A percentile compares a stretch with the other conserved stretches of the same genome.
Conservation (phyloP, 1,140 invertebrate genomes). For the Drosophila novamexicana region DNA sequence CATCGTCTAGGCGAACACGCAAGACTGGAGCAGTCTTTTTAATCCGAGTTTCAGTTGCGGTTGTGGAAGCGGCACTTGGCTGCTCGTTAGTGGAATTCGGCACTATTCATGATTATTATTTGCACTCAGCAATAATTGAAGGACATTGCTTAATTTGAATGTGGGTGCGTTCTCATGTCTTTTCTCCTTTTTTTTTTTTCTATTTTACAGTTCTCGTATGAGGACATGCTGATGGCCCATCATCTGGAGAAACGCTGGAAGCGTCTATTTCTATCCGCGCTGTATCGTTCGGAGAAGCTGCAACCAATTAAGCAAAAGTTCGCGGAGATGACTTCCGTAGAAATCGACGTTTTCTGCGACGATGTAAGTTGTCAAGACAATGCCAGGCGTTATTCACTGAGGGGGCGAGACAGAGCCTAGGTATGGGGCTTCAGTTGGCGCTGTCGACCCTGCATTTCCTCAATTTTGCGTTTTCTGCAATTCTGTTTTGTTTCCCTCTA, state of each 20-base stretch:
- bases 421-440: conserved; percentile 12
- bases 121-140: conserved; percentile 79
- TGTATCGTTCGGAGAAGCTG: conserved; percentile 88
- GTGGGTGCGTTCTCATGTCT: conserved; percentile 34
- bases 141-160: conserved; percentile 70
- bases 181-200: conserved; percentile 14
- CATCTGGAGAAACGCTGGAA: conserved; percentile 89
- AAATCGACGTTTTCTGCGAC: conserved; percentile 90
- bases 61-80: conserved; percentile 30
- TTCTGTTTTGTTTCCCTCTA: conserved; percentile 81
- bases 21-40: conserved; percentile 1
- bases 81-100: conserved; percentile 67
- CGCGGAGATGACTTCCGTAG: conserved; percentile 89
- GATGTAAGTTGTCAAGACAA: conserved; percentile 83
- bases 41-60: conserved; percentile 23
- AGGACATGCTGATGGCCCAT: conserved; percentile 85
- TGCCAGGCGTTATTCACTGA: background rate
- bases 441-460: conserved; percentile 69
- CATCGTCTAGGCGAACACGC: background rate
- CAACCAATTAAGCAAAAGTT: conserved; percentile 92
- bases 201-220: conserved; percentile 75
- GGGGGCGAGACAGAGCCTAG: no score
- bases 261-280: conserved; percentile 87
- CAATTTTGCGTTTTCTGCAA: conserved; percentile 73
- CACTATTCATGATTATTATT: conserved; percentile 82